Base-by-base conservation (phyloP, 2,113 vertebrate genomes). In the Peromyscus californicus region DNA sequence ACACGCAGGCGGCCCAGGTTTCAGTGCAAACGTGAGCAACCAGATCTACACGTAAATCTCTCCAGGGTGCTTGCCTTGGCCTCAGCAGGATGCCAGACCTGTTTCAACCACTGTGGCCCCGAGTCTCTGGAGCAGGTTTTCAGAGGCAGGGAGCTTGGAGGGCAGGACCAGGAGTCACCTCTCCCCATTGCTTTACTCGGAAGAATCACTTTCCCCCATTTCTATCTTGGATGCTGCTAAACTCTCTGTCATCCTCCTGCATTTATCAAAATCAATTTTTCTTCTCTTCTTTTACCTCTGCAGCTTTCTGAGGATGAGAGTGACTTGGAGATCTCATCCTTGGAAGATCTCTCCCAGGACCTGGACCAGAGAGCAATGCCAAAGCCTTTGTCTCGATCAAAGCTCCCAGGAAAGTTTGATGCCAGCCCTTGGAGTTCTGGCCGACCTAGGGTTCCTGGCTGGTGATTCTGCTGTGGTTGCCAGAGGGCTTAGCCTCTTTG, bases 241-340 rank as follows among this genome's bases (percentile, higher is more conserved):
- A 33, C 9, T 48, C 48, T 13, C 5, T 29, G 26, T n/a, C 48
- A 16, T 8, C 16, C 10, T 33, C n/a, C 42, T 74, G 26, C 31
- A 31, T 45, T 72, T 39, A 63, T 36, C 51, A 67, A n/a, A 83
- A 36, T 61, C 4, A 5, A 1, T 87, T 78, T 78, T 75, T 26
- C 33, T 85, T 87, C 57, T 95, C n/a, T 33, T 95, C 39, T 65
- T 89, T 24, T 31, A n/a, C n/a, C 76, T 7, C n/a, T 78, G 21
- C 92, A 98, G 98, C 67, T 95, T 61, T 97, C 97, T 24, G 98
- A 98, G 33, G 98, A 97, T 51, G 97, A 98, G 16, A 98, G 98
- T 21, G 98, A 98, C 92, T 83, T 97, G 65, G 99, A 98, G 11
- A 88, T 98, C 85, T 98, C 98, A 2, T 99, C 98, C 19, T 97